These are phyloP conservation scores for Sisyra nigra DNA, from an alignment of 2,888 invertebrate genomes.

Conservation along the genomic window DNA sequence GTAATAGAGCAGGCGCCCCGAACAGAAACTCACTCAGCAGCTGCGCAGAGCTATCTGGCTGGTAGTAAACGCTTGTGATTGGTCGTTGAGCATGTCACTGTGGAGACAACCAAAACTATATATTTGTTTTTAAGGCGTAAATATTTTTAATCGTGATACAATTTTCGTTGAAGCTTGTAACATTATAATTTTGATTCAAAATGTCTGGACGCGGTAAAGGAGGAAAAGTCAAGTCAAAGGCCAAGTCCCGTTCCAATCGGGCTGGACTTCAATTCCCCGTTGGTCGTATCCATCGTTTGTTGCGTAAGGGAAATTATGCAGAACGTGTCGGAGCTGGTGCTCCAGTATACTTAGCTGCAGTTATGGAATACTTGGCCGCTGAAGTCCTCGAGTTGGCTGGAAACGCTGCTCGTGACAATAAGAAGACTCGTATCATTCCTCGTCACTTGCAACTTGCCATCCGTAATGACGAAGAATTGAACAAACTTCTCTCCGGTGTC, in stretches of 20 bases:
- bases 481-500: conserved; percentile 56
- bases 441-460: conserved; percentile 66
- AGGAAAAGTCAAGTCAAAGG: conserved; percentile 27
- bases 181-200: conserved; percentile 10
- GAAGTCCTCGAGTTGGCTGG: conserved; percentile 52
- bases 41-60: too few relatives aligned
- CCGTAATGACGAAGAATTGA: conserved; percentile 68
- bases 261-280: conserved; percentile 44
- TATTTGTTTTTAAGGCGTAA: too few relatives aligned
- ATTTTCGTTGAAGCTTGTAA: too few relatives aligned
- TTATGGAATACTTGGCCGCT: conserved; percentile 49
- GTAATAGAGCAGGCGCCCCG: too few relatives aligned
- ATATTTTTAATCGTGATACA: too few relatives aligned
- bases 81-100: too few relatives aligned
- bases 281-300: conserved; percentile 38
- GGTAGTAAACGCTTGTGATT: too few relatives aligned
- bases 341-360: conserved; percentile 37
- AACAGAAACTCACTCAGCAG: too few relatives aligned
- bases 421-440: conserved; percentile 57
- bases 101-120: too few relatives aligned
- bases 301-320: conserved; percentile 45
- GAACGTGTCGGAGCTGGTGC: conserved; percentile 38
- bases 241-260: conserved; percentile 34
- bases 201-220: conserved; percentile 28
- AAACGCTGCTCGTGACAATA: conserved; percentile 51